These are phyloP conservation scores for Pterois miles DNA, from an alignment of 2,797 vertebrate genomes.

Conservation along the genomic window DNA sequence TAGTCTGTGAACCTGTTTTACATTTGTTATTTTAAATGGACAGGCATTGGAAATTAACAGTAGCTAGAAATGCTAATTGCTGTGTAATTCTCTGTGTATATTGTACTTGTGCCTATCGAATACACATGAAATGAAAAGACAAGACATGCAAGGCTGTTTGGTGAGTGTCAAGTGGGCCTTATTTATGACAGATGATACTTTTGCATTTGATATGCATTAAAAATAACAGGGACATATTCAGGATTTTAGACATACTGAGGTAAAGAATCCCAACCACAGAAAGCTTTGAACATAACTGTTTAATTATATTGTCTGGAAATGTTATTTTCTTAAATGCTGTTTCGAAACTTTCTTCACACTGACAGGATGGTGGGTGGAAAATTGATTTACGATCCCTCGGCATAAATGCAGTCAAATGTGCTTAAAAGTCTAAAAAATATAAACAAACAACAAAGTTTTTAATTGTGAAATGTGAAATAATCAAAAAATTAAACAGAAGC, in stretches of 20 bases:
- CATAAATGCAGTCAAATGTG: background rate
- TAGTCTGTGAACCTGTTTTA: background rate
- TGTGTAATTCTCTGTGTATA: background rate
- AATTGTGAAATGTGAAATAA: background rate
- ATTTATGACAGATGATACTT: background rate
- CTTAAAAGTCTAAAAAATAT: background rate
- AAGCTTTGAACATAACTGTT: background rate
- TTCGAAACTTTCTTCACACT: background rate
- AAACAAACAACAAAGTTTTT: background rate
- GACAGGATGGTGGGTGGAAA: background rate
- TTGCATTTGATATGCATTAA: background rate
- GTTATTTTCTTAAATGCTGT: background rate
- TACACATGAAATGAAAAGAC: no score
- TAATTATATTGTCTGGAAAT: background rate
- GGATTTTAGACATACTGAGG: conserved; percentile 3
- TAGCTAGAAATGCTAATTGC: background rate
- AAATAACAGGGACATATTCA: background rate
- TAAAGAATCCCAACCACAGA: background rate
- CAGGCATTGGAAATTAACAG: background rate
- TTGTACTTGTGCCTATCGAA: no score
- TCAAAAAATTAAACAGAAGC: background rate
- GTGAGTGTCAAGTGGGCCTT: background rate
- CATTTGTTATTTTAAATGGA: background rate
- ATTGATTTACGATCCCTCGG: background rate
- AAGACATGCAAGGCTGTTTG: no score